Evolutionary conservation across 1,140 invertebrate genomes (phyloP).

Genomic region (Drosophila equinoxialis): DNA sequence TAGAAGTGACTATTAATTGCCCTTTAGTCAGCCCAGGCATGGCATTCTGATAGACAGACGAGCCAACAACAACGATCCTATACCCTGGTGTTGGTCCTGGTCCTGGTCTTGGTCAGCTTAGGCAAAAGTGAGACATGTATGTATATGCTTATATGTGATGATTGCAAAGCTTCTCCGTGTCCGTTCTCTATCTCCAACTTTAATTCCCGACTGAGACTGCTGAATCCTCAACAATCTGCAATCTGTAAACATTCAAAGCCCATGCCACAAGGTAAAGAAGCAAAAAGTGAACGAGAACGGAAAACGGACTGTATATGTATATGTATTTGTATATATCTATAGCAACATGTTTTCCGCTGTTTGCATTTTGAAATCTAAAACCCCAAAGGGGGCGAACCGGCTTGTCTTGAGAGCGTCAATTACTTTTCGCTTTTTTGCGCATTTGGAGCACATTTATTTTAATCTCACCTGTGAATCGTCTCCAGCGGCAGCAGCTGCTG

Average conservation of each 20-base stretch:
- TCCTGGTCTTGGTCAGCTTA: neutral
- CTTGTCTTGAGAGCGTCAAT: slow-evolving; percentile 63
- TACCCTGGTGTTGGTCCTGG: too few species aligned
- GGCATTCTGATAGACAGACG: slow-evolving; percentile 63
- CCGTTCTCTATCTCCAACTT: too few species aligned
- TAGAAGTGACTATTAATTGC: slow-evolving; percentile 63
- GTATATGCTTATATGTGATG: too few species aligned
- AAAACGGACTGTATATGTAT: neutral
- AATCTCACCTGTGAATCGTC: slow-evolving; percentile 67
- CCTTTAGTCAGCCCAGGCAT: slow-evolving; percentile 48
- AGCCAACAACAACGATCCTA: slow-evolving; percentile 14
- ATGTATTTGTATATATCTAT: neutral
- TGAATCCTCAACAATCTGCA: neutral
- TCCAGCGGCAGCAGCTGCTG: slow-evolving; percentile 12
- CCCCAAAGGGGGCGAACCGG: slow-evolving; percentile 58
- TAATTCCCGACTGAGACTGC: neutral
- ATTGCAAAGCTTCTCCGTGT: too few species aligned
- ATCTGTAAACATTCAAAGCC: neutral
- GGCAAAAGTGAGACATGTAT: slow-evolving; percentile 12
- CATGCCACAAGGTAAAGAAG: slow-evolving; percentile 1
- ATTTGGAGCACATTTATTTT: slow-evolving; percentile 81
- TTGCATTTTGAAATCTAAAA: slow-evolving; percentile 78
- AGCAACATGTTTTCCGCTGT: slow-evolving; percentile 67
- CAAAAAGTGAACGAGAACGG: neutral
- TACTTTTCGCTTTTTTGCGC: slow-evolving; percentile 78